phyloP scores from a whole-genome alignment of 1,140 invertebrate species.

The Lucilia sericata region DNA sequence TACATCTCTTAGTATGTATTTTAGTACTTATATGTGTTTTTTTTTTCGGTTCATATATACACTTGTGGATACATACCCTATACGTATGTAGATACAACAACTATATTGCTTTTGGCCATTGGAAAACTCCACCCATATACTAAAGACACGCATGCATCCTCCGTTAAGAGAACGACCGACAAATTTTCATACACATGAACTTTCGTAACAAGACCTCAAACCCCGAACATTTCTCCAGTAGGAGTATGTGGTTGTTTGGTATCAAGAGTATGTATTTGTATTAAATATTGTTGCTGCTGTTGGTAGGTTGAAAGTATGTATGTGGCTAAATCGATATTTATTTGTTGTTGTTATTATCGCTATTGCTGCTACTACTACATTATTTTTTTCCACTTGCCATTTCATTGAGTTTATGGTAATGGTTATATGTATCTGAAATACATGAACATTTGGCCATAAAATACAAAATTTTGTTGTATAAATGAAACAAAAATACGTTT shows the following conservation, averaged over 20 bases:
- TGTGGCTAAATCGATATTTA: neutral
- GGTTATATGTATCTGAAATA: neutral
- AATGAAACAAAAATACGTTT: no score
- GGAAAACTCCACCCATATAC: conserved; percentile 41
- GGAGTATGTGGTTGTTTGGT: no score
- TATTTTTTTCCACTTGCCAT: conserved; percentile 15
- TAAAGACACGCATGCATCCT: conserved; percentile 34
- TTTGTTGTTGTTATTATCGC: neutral
- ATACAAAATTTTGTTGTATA: no score
- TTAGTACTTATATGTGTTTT: conserved; percentile 3
- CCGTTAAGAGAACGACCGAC: neutral
- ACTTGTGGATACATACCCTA: neutral
- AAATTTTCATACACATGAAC: neutral
- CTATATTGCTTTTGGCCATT: conserved; percentile 29
- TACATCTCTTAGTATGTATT: neutral
- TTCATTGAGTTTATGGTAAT: conserved; percentile 16
- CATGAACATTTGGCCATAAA: neutral
- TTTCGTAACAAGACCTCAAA: no score
- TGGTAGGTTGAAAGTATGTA: neutral
- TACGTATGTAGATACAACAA: neutral
- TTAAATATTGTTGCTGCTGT: no score
- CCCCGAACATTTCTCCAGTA: no score
- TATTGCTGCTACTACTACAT: neutral
- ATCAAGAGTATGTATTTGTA: no score
- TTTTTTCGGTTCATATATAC: conserved; percentile 19